Evolutionary conservation across 2,113 vertebrate species (phyloP).

Genomic region (Entelurus aequoreus): DNA sequence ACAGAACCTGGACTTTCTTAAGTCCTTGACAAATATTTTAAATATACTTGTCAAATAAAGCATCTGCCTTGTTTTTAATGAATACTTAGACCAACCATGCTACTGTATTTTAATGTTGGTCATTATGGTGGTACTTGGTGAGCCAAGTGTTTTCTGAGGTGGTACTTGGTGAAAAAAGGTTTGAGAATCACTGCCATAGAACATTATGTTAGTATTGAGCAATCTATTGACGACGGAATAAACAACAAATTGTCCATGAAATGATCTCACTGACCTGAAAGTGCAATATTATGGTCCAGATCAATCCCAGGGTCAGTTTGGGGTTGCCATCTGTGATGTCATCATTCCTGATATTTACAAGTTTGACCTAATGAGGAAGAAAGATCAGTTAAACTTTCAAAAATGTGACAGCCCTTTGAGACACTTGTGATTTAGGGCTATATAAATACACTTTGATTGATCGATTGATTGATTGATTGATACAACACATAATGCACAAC

Average conservation of each 20-base stretch:
- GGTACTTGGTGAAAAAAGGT: no score
- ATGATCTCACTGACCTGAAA: conserved; percentile 84
- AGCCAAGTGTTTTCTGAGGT: no score
- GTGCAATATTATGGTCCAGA: conserved; percentile 99
- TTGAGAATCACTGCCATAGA: neutral
- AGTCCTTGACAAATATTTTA: no score
- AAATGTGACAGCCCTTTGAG: neutral
- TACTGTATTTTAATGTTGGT: no score
- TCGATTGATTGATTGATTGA: neutral
- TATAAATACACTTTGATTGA: no score
- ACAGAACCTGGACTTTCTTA: no score
- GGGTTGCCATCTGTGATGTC: conserved; percentile 99
- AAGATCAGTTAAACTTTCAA: neutral
- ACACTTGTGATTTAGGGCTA: no score
- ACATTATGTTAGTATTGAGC: neutral
- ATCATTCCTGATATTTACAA: conserved; percentile 98
- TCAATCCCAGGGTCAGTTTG: conserved; percentile 95
- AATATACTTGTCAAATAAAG: no score
- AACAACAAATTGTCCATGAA: neutral
- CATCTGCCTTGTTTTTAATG: no score
- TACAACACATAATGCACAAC: neutral
- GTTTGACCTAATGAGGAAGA: conserved; percentile 82
- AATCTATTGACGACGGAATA: neutral
- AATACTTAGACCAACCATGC: no score
- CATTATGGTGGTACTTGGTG: no score